Evolutionary conservation across 92 coral and sea anemone species (phyloP).

Genomic region (Scolanthus callimorphus): DNA sequence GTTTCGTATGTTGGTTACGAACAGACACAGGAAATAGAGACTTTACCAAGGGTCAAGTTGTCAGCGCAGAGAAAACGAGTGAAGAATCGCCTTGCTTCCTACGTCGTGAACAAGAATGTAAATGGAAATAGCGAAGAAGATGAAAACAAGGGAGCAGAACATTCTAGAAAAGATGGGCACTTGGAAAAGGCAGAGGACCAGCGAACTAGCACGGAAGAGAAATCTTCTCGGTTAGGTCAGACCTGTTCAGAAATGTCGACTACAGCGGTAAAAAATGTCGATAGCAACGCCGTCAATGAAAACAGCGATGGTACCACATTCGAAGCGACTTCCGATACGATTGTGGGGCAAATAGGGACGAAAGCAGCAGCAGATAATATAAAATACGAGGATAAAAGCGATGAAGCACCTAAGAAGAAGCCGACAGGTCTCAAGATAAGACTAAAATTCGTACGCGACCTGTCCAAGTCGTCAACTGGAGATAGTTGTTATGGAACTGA

Average conservation of each 20-base stretch:
- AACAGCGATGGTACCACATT: background rate
- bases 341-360: background rate
- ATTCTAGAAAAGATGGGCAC: background rate
- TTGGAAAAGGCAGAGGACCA: background rate
- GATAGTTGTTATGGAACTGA: background rate
- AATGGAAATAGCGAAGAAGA: background rate
- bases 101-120: background rate
- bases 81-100: background rate
- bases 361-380: background rate
- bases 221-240: too few relatives aligned
- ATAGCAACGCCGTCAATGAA: background rate
- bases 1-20: conserved; percentile 59
- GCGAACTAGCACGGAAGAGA: background rate
- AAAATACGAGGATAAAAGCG: background rate
- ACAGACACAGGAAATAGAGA: conserved; percentile 49
- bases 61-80: conserved; percentile 22
- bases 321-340: background rate
- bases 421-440: background rate
- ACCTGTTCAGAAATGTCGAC: background rate
- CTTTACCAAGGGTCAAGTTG: conserved; percentile 28
- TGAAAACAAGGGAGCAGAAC: background rate
- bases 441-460: too few relatives aligned
- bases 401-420: background rate
- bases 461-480: background rate
- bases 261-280: background rate